Evolutionary conservation across 37 sponge, comb jelly and placozoan genomes (phyloP), one percentile per base, ranked within the genome.

Genomic region (Hormiphora californensis): DNA sequence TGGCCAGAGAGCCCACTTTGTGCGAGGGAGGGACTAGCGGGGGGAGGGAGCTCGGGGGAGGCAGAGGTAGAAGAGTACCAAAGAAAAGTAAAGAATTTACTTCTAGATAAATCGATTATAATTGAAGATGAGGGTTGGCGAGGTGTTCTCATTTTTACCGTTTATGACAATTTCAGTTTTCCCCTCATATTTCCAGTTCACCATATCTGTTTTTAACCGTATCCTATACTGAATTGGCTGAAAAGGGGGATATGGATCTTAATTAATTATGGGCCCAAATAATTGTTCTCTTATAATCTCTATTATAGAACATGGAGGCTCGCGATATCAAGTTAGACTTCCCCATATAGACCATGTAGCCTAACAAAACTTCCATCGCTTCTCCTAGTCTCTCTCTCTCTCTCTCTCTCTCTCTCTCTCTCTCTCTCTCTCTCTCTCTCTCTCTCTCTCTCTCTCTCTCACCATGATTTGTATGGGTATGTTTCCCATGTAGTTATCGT

Each of bases 171-270:
- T 46, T 1, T 73, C 46, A 5, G 46, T 41, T 40, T 46, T 39
- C 17, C 81, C 81, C 28, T 22, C 21, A 17, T 73, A 73, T 0
- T 28, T 4, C 81, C 46, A 40, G 25, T 73, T 46, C 25, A 43
- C 19, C 23, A 73, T n/a, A 46, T 73, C 43, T 28, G 23, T 28
- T 41, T 39, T 73, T 28, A 73, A 28, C 12, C 3, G 12, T 39
- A 73, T 73, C 40, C 81, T 40, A 46, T 73, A 73, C 28, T 40
- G 43, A 21, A 73, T 21, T n/a, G 81, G 81, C 81, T 73, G 81
- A 41, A 41, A 41, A 17, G 12, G 51, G 8, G 51, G 11, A 17
- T 46, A 46, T 46, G n/a, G n/a, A n/a, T n/a, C n/a, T n/a, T n/a
- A n/a, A n/a, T n/a, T n/a, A n/a, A n/a, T n/a, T n/a, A n/a, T n/a